Base-by-base conservation (phyloP, 1,140 invertebrate genomes). In the Coptotermes formosanus region DNA sequence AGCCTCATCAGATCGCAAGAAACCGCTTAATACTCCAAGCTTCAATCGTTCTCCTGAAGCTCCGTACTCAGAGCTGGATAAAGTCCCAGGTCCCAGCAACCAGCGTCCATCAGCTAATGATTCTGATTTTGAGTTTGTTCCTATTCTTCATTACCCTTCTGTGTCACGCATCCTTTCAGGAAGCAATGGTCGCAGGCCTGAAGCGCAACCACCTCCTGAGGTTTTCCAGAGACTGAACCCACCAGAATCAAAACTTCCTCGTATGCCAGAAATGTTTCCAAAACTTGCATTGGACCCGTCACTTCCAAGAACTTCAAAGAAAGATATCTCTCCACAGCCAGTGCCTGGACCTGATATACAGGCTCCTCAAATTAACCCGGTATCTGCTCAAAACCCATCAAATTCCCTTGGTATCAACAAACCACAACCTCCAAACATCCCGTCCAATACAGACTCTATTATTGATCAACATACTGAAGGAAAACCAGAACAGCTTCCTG, bases 101-200 rank as follows among this genome's bases (percentile, higher is more conserved):
- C 32, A 59, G 52, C 69, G 45, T 89, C 90, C 21, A 91, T 75
- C 64, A 30, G 91, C 86, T 90, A 93, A 90, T 90, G 92, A 85
- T 87, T 94, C 93, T 81, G 94, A 94, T 86, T 94, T 94, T 88
- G 89, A 90, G 84, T 89, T 90, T 87, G 93, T 93, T 86, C 94
- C 92, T 0, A 91, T 92, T 25, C 88, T 95, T 89, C 92, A 95
- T 90, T 92, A 94, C 92, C 90, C 95, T 1, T 95, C 95, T 86
- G 96, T 97, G 87, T 95, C 95, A 0, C 92, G 96, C 82, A 97
- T 97, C 88, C 91, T 97, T 2, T 95, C 94, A 16, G 95, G 96
- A 1, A 96, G 95, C 69, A 96, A 95, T 89, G 96, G 96, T 2
- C 91, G 95, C 12, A 96, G 96, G 88, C 94, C 96, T 0, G 95